Percentiles rank a stretch among this genome's conserved stretches.
Conservation (phyloP, 2,113 vertebrate genomes). For the Todiramphus chloris region DNA sequence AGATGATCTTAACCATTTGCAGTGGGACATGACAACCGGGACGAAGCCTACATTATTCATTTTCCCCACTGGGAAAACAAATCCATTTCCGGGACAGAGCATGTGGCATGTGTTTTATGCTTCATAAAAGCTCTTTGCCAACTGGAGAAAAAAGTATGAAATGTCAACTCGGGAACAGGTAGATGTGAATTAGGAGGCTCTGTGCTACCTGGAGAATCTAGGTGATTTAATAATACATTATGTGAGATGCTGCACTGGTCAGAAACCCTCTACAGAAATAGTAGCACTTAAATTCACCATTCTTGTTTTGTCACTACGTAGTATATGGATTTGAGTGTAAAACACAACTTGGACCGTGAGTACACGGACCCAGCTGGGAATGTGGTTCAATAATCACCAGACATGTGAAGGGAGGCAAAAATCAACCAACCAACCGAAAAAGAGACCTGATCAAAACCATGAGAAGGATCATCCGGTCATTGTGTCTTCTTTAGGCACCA, state of each 20-base stretch:
- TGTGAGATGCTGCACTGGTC: not conserved
- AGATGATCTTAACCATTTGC: conserved; percentile 65
- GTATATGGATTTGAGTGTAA: not conserved
- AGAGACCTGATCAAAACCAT: not conserved
- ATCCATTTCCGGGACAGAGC: conserved; percentile 43
- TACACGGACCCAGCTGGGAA: not conserved
- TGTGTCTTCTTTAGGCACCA: not conserved
- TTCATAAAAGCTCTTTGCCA: conserved; percentile 53
- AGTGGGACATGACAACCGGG: conserved; percentile 55
- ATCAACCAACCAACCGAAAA: not conserved
- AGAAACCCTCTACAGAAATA: not conserved
- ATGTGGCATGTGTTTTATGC: conserved; percentile 5
- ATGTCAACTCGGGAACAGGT: conserved; percentile 14
- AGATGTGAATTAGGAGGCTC: not conserved
- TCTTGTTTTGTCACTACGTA: not conserved
- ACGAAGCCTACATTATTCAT: conserved; percentile 30
- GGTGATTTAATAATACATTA: not conserved
- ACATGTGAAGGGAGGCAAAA: not conserved
- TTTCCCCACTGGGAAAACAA: conserved; percentile 30
- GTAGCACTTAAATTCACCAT: rapidly evolving
- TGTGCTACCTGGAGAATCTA: not conserved
- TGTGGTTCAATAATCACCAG: not conserved
- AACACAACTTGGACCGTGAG: not conserved
- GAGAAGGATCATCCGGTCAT: not conserved
- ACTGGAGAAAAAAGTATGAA: not conserved